phyloP scores from a whole-genome alignment of 2,888 invertebrate species.

The Mactromeris polynyma region DNA sequence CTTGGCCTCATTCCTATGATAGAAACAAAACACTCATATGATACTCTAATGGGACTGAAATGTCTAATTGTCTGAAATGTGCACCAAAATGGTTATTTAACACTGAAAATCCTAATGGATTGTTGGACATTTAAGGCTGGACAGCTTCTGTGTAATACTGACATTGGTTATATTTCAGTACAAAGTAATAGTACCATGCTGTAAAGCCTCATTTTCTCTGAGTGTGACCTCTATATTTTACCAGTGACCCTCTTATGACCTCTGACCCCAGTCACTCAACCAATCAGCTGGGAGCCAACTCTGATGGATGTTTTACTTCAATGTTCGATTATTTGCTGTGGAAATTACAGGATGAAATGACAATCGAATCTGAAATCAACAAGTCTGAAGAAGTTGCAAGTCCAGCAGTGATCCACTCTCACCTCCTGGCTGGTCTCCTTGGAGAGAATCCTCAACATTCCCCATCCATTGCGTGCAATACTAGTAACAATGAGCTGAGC shows the following conservation, averaged over 20 bases:
- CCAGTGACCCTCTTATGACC: constrained; percentile 54
- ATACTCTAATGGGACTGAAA: background rate
- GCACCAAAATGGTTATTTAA: background rate
- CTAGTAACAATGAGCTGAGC: background rate
- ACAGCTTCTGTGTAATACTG: background rate
- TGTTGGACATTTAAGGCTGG: background rate
- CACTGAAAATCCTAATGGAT: background rate
- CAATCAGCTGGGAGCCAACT: constrained; percentile 31
- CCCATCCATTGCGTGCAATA: background rate
- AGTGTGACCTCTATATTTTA: constrained; percentile 55
- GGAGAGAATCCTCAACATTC: constrained; percentile 35
- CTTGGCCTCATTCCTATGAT: background rate
- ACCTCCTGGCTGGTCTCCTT: constrained; percentile 46
- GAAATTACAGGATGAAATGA: constrained; percentile 39
- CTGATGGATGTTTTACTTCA: constrained; percentile 65
- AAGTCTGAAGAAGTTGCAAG: constrained; percentile 16
- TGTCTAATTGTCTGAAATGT: no score
- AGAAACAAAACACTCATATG: background rate
- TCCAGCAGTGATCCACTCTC: constrained; percentile 34
- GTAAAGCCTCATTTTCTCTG: constrained; percentile 41
- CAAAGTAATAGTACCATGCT: constrained; percentile 36
- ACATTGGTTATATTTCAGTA: constrained; percentile 39
- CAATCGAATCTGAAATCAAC: constrained; percentile 22
- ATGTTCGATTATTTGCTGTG: constrained; percentile 56
- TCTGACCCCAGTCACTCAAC: constrained; percentile 33